Percentiles rank a stretch among this genome's conserved stretches.
These are phyloP conservation scores for Scomber scombrus DNA, from an alignment of 2,113 vertebrate species.

Conservation along the genomic window DNA sequence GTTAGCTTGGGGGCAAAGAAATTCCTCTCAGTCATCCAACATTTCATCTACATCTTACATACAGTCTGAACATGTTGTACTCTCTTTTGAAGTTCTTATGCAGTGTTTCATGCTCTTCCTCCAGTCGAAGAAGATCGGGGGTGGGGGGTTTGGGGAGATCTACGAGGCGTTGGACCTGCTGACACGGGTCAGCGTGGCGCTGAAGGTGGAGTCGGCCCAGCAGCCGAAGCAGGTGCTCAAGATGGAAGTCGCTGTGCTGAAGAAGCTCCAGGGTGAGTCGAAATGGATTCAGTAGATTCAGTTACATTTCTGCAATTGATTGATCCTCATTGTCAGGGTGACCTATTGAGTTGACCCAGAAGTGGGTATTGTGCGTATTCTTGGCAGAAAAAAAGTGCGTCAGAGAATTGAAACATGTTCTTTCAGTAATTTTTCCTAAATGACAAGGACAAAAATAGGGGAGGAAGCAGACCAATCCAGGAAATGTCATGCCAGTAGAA, in stretches of 20 bases:
- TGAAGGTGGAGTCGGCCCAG: slow-evolving; percentile 99
- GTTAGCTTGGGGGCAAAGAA: too few species aligned
- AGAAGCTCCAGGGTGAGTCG: slow-evolving; percentile 96
- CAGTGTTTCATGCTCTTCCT: not conserved
- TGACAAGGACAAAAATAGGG: not conserved
- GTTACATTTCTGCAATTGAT: slow-evolving; percentile 50
- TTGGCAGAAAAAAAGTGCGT: not conserved
- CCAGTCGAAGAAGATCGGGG: slow-evolving; percentile 97
- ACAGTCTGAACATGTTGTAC: too few species aligned
- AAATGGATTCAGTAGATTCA: slow-evolving; percentile 47
- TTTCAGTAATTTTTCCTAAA: not conserved
- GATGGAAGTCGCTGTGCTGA: slow-evolving; percentile 99
- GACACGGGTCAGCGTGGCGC: slow-evolving; percentile 93
- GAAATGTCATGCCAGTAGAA: slow-evolving; percentile 13
- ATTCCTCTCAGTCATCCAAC: too few species aligned
- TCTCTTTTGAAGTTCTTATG: not conserved
- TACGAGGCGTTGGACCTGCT: slow-evolving; percentile 97
- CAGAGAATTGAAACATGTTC: not conserved
- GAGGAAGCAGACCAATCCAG: not conserved
- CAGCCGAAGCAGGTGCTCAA: slow-evolving; percentile 99
- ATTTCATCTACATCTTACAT: too few species aligned
- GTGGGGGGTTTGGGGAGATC: slow-evolving; percentile 98
- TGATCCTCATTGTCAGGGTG: slow-evolving; percentile 1
- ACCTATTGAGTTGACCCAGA: slow-evolving; percentile 39
- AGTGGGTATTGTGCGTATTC: not conserved